Evolutionary conservation across 2,888 invertebrate species (phyloP).

Genomic region (Serripes groenlandicus): DNA sequence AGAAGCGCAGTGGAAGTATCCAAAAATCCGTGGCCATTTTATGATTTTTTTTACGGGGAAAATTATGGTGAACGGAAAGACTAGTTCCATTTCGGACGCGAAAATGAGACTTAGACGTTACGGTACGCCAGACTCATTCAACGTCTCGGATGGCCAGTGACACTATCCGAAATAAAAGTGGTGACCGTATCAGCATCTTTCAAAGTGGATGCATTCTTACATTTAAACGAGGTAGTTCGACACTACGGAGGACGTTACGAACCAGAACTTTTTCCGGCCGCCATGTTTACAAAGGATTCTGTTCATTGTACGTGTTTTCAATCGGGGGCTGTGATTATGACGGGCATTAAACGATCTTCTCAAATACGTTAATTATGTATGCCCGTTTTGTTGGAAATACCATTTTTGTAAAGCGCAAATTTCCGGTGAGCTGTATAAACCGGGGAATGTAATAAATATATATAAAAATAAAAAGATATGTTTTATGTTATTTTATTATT

Average conservation of each 20-base stretch:
- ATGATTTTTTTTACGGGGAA: neutral
- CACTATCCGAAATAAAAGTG: neutral
- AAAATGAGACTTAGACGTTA: neutral
- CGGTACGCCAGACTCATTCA: neutral
- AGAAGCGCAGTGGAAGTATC: neutral
- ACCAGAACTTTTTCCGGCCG: neutral
- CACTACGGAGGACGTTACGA: neutral
- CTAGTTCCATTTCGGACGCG: neutral
- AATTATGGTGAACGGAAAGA: neutral
- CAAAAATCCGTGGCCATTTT: neutral
- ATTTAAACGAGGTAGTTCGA: neutral
- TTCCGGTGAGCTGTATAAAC: neutral
- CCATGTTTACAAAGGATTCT: neutral
- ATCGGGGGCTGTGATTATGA: neutral
- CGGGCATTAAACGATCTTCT: neutral
- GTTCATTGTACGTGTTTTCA: neutral
- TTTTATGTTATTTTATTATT: neutral
- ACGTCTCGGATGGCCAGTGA: neutral
- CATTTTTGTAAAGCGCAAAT: neutral
- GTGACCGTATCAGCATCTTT: neutral
- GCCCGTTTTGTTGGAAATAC: neutral
- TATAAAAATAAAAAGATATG: neutral
- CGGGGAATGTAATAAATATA: neutral
- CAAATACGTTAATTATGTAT: neutral
- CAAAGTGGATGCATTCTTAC: neutral